These are phyloP conservation scores for Drosophila obscura DNA, from an alignment of 1,140 invertebrate genomes.

Conservation along the genomic window DNA sequence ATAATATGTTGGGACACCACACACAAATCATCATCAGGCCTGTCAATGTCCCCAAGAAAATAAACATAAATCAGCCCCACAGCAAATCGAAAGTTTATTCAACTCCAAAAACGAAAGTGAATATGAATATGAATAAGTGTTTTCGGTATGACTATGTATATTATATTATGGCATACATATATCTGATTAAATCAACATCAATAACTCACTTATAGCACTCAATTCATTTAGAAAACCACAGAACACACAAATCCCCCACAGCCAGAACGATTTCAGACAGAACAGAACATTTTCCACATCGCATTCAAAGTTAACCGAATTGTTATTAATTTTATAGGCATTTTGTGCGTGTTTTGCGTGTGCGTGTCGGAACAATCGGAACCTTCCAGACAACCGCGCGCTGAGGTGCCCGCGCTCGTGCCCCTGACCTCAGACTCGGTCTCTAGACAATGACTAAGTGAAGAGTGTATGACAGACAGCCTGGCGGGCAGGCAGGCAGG, in stretches of 20 bases:
- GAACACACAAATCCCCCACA: not conserved
- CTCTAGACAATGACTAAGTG: constrained; percentile 14
- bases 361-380: constrained; percentile 33
- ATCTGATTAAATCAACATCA: constrained; percentile 25
- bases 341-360: constrained; percentile 40
- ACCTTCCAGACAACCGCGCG: constrained; percentile 20
- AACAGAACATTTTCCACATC: constrained; percentile 3
- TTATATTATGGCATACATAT: constrained; percentile 6
- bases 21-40: constrained; percentile 26
- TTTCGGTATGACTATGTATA: constrained; percentile 4
- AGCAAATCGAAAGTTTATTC: constrained; percentile 47
- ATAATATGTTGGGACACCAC: constrained; percentile 10
- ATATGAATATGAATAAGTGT: constrained; percentile 4
- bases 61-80: constrained; percentile 39
- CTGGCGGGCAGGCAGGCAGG: too few relatives aligned
- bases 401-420: not conserved
- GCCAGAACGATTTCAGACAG: constrained; percentile 3
- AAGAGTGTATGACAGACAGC: constrained; percentile 5
- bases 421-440: constrained; percentile 13
- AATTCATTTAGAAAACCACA: not conserved
- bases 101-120: constrained; percentile 31
- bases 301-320: constrained; percentile 36
- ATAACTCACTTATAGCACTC: constrained; percentile 28
- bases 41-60: constrained; percentile 9
- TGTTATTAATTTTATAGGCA: constrained; percentile 57